Evolutionary conservation across 2,888 invertebrate genomes (phyloP).

Genomic region (Ceratothoa steindachneri): DNA sequence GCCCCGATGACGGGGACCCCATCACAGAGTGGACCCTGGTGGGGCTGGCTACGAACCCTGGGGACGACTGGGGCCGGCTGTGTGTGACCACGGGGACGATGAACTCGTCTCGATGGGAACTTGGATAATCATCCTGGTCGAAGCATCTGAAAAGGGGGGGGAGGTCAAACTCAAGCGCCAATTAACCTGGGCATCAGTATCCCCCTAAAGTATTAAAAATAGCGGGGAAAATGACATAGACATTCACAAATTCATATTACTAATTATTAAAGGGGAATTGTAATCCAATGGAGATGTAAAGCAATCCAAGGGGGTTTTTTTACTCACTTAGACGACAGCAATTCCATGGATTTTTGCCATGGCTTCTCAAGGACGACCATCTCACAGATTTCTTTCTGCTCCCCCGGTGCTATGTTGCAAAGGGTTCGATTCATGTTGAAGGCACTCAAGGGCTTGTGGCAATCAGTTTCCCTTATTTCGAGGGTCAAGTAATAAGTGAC

Average conservation of each 20-base stretch:
- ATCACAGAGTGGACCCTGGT: no score
- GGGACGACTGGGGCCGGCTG: not conserved
- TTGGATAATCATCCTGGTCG: constrained; percentile 34
- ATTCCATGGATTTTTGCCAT: constrained; percentile 38
- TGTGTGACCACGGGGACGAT: constrained; percentile 29
- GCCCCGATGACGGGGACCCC: not conserved
- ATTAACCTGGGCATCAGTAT: not conserved
- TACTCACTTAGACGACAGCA: constrained; percentile 32
- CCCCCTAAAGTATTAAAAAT: not conserved
- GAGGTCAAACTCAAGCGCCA: not conserved
- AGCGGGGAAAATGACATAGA: no score
- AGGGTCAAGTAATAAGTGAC: constrained; percentile 36
- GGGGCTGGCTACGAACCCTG: not conserved
- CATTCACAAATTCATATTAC: no score
- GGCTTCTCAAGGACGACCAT: constrained; percentile 41
- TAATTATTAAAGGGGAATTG: no score
- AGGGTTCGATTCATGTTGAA: constrained; percentile 39
- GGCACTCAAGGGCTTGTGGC: constrained; percentile 31
- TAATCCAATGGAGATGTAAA: no score
- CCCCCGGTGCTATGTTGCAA: constrained; percentile 27
- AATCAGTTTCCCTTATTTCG: constrained; percentile 39
- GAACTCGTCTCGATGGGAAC: constrained; percentile 32
- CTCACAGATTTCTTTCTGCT: constrained; percentile 41
- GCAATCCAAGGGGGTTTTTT: no score
- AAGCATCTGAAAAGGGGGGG: constrained; percentile 30